Evolutionary conservation across 2,113 vertebrate genomes (phyloP).

Genomic region (Tamias sibiricus): DNA sequence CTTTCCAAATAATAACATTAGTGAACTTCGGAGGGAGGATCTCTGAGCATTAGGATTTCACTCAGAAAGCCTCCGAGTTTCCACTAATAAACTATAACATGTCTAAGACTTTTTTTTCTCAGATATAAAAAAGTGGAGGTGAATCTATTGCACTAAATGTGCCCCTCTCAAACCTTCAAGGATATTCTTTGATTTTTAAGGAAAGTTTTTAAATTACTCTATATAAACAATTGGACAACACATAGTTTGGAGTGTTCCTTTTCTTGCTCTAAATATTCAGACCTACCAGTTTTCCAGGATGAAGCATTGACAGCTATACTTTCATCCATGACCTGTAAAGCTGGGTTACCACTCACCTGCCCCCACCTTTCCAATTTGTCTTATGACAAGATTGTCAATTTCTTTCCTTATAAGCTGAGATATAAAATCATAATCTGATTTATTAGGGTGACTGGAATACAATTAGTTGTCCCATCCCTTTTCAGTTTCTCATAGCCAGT

Average conservation of each 20-base stretch:
- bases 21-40: background rate
- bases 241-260: background rate
- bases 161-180: background rate
- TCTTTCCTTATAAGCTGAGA: background rate
- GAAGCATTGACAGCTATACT: background rate
- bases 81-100: background rate
- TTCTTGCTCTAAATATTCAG: background rate
- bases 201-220: slow-evolving; percentile 4
- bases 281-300: background rate
- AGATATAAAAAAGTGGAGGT: background rate
- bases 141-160: background rate
- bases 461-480: background rate
- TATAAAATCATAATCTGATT: slow-evolving; percentile 4
- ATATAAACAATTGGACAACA: background rate
- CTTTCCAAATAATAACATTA: background rate
- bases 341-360: background rate
- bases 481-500: background rate
- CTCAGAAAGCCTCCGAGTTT: background rate
- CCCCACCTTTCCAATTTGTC: background rate
- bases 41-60: background rate
- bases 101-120: background rate
- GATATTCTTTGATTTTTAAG: background rate
- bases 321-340: background rate
- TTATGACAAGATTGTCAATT: background rate
- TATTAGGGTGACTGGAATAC: background rate